phyloP scores from a whole-genome alignment of 2,113 vertebrate species.

The Chrysemys picta region DNA sequence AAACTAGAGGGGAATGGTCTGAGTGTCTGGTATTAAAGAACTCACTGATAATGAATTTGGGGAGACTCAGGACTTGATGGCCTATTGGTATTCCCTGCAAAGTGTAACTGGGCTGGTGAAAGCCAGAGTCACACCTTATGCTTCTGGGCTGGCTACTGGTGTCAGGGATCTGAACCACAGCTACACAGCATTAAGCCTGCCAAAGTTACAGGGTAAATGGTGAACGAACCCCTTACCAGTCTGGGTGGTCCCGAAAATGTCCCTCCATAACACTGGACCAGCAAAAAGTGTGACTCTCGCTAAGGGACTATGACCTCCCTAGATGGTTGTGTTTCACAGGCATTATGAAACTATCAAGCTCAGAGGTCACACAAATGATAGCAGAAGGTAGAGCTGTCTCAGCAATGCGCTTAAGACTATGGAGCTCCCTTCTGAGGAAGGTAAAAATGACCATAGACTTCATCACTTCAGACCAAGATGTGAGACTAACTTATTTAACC shows the following conservation, averaged over 20 bases:
- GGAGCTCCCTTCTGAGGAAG: not conserved
- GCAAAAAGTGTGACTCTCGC: not conserved
- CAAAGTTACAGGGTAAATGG: not conserved
- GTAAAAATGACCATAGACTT: not conserved
- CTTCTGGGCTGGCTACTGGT: not conserved
- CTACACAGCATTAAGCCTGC: not conserved
- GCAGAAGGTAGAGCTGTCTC: too few relatives aligned
- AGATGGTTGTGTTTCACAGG: not conserved
- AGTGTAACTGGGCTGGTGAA: not conserved
- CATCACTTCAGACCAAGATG: not conserved
- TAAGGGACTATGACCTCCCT: not conserved
- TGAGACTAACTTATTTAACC: not conserved
- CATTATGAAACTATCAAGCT: too few relatives aligned
- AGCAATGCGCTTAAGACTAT: not conserved
- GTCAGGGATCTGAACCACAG: not conserved
- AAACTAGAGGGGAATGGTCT: not conserved
- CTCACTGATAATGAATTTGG: not conserved
- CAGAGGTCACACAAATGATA: too few relatives aligned
- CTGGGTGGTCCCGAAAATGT: not conserved
- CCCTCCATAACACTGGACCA: not conserved
- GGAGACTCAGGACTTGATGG: not conserved
- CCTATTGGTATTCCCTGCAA: not conserved
- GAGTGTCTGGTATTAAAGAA: not conserved
- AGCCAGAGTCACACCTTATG: too few relatives aligned
- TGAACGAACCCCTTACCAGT: not conserved